Evolutionary conservation across 2,888 invertebrate species (phyloP), one percentile per base, ranked within the genome.

Genomic region (Microplitis manilae): DNA sequence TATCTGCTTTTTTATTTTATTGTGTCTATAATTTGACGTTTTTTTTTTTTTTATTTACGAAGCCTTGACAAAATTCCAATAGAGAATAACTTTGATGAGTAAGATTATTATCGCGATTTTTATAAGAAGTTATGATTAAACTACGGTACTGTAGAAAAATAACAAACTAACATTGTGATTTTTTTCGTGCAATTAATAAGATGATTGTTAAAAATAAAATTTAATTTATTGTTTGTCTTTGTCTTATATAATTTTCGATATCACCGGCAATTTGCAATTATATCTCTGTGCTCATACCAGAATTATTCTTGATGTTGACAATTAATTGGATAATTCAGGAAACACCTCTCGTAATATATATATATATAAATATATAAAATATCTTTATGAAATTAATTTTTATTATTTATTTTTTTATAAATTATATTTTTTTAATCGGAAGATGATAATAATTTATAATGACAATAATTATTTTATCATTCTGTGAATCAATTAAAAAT

Each of bases 301-400:
- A 86, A 86, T 86, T 85, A 85, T 85, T 83, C 82, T 84, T 82
- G 81, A 81, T 80, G 80, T 82, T 80, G 80, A 81, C 76, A 81
- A 81, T 82, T 86, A 85, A 85, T 83, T 80, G 71, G 30, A 71
- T 71, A 78, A 80, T 85, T 59, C 82, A 85, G 82, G 83, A 86
- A 85, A 84, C 75, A 83, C 64, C 61, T 70, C 17, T 65, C 17
- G 8, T 67, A 67, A 59, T 74, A 50, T 5, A 13, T n/a, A 9
- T 13, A n/a, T 39, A 8, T 60, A 59, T 74, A 50, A 1, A 13
- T n/a, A 9, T 13, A n/a, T 39, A 8, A 39, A 20, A 67, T 71
- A 50, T 15, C 40, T 15, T 5, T 5, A 6, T 40, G 50, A 38
- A 38, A 5, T 15, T 15, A 39, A 2, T 50, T 62, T n/a, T 59